Conservation (phyloP, 2,797 vertebrate genomes). For the Austrolebias charrua region DNA sequence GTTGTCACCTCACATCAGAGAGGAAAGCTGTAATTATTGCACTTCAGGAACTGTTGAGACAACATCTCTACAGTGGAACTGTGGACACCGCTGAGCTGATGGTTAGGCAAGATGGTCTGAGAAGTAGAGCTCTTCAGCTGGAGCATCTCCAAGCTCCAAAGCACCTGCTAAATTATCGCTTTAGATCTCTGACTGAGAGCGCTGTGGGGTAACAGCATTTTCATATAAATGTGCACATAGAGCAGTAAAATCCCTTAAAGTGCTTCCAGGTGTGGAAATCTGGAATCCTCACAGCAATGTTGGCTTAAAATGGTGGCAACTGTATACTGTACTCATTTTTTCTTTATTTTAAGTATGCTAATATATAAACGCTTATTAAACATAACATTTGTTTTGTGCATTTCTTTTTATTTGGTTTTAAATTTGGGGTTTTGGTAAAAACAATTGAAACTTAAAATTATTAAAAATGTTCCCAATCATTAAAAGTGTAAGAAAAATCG, state of each 20-base stretch:
- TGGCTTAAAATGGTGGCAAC: slow-evolving; percentile 14
- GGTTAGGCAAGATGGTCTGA: slow-evolving; percentile 61
- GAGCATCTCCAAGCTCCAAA: slow-evolving; percentile 49
- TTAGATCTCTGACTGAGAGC: slow-evolving; percentile 46
- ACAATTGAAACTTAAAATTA: too few relatives aligned
- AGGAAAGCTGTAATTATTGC: slow-evolving; percentile 82
- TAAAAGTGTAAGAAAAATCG: too few relatives aligned
- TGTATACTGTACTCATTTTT: slow-evolving; percentile 14
- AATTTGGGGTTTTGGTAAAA: too few relatives aligned
- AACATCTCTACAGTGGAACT: slow-evolving; percentile 77
- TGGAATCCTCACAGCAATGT: neutral
- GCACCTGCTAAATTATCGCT: slow-evolving; percentile 62
- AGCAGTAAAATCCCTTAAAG: slow-evolving; percentile 36
- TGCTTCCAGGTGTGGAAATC: slow-evolving; percentile 41
- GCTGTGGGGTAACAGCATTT: slow-evolving; percentile 39
- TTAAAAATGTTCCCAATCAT: too few relatives aligned
- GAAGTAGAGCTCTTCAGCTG: slow-evolving; percentile 50
- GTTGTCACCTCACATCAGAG: slow-evolving; percentile 77
- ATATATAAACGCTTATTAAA: neutral
- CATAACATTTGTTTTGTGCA: neutral
- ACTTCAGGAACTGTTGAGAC: slow-evolving; percentile 80
- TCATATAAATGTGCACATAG: slow-evolving; percentile 50
- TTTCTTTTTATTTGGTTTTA: neutral
- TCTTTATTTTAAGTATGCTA: neutral
- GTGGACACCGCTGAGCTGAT: slow-evolving; percentile 68